Evolutionary conservation across 2,797 vertebrate genomes (phyloP).

Genomic region (Poeciliopsis paucimaculata): DNA sequence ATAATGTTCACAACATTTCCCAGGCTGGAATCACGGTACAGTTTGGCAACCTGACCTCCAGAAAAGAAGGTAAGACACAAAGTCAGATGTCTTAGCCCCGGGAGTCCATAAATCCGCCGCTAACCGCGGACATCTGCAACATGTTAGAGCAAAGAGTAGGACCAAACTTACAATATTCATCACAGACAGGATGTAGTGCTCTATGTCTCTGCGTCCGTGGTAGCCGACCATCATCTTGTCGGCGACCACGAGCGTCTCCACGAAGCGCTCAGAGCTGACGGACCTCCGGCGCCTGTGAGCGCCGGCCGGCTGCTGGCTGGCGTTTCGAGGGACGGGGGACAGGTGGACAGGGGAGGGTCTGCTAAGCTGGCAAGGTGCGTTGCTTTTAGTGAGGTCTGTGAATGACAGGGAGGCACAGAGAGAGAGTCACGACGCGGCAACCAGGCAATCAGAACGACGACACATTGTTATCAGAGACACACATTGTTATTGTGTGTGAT

Average conservation of each 20-base stretch:
- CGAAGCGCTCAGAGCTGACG: conserved; percentile 94
- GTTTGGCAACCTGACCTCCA: conserved; percentile 99
- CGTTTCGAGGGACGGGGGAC: conserved; percentile 64
- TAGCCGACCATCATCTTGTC: conserved; percentile 99
- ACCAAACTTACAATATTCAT: conserved; percentile 99
- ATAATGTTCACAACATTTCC: conserved; percentile 99
- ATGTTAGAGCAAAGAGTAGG: conserved; percentile 71
- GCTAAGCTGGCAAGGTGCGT: conserved; percentile 80
- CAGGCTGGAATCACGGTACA: conserved; percentile 99
- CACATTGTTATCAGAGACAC: neutral
- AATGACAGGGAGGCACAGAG: conserved; percentile 55
- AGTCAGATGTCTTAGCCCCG: conserved; percentile 91
- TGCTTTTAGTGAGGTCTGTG: conserved; percentile 84
- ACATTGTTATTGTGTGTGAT: neutral
- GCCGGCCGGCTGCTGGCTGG: conserved; percentile 66
- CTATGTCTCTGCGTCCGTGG: conserved; percentile 98
- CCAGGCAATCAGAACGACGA: neutral
- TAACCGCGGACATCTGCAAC: neutral
- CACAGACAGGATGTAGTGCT: conserved; percentile 98
- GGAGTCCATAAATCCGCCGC: neutral
- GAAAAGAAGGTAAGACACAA: conserved; percentile 99
- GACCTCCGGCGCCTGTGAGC: conserved; percentile 87
- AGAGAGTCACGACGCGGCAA: conserved; percentile 21
- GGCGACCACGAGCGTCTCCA: conserved; percentile 97
- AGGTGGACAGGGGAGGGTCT: conserved; percentile 50